phyloP scores from a whole-genome alignment of 2,797 vertebrate species.

The Eidolon dupreanum region DNA sequence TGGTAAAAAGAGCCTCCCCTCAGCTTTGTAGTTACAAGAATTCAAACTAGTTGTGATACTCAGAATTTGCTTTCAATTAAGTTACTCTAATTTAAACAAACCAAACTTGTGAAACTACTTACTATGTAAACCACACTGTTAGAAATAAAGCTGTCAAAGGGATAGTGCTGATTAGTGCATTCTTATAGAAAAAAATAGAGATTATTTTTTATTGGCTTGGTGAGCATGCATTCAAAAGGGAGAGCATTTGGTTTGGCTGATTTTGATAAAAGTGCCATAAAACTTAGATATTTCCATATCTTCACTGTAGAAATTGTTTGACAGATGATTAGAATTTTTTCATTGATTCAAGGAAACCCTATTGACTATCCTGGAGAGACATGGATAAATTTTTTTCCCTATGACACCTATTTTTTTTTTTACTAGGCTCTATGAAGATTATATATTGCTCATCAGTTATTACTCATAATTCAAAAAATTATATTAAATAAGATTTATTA shows the following conservation, averaged over 20 bases:
- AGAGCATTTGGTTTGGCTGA: neutral
- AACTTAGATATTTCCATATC: neutral
- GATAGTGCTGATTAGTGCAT: neutral
- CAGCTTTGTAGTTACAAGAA: neutral
- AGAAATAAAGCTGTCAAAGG: conserved; percentile 36
- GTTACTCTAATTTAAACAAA: neutral
- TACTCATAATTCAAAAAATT: neutral
- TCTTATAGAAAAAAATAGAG: neutral
- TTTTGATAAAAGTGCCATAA: neutral
- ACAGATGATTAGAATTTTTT: neutral
- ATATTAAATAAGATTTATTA: neutral
- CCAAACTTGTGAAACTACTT: neutral
- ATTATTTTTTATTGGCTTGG: neutral
- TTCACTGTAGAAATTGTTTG: neutral
- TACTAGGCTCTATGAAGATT: neutral
- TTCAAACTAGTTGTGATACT: neutral
- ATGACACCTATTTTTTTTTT: neutral
- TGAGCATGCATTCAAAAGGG: neutral
- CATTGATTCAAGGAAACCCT: neutral
- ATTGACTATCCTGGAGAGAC: neutral
- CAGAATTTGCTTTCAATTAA: neutral
- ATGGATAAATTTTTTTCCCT: neutral
- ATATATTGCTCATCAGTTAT: neutral
- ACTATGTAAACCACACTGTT: neutral
- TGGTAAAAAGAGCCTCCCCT: neutral